Base-by-base conservation (phyloP, 2,888 invertebrate species). In the Caenorhabditis sp. region DNA sequence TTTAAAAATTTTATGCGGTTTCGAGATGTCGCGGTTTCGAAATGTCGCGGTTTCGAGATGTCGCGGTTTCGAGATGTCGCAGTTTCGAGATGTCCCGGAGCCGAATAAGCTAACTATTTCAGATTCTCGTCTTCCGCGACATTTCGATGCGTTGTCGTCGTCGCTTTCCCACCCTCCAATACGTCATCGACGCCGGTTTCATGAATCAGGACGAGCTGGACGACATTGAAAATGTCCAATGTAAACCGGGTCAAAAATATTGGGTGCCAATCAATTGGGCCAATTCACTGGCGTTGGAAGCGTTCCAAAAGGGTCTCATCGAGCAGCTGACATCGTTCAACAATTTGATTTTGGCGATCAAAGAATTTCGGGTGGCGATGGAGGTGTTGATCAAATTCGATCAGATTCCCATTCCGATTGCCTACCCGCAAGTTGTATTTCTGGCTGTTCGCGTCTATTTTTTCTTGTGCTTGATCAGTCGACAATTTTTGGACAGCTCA, bases 191-290 rank as follows among this genome's bases (percentile, higher is more conserved):
- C n/a, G 72, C 77, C 8, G 77, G 79, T 1, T 73, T 73, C 23
- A 65, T 73, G 69, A 62, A 61, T 14, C 54, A 57, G 1, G 76
- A 76, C 5, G 84, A 84, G 69, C 64, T 59, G 24, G 72, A 76
- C n/a, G 54, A 74, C 12, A 66, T 77, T 58, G 74, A 77, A 23
- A 43, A 53, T 8, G 67, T 79, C 14, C 66, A 76, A 8, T 59
- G 55, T 10, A 67, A 69, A 23, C 69, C 69, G 1, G 72, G 77
- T 55, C 79, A 77, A 54, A 84, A 82, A 61, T 84, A 84, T 61
- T 86, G 86, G 86, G 77, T 85, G 12, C 86, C 86, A 0, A 76
- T 84, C 24, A 81, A 86, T 55, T 86, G 86, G 85, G 79, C 82
- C 1, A 73, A 73, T 36, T 69, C 66, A 8, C 51, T 73, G 17